Evolutionary conservation across 2,888 invertebrate genomes (phyloP), one percentile per base, ranked within the genome.

Genomic region (Junonia oenone): DNA sequence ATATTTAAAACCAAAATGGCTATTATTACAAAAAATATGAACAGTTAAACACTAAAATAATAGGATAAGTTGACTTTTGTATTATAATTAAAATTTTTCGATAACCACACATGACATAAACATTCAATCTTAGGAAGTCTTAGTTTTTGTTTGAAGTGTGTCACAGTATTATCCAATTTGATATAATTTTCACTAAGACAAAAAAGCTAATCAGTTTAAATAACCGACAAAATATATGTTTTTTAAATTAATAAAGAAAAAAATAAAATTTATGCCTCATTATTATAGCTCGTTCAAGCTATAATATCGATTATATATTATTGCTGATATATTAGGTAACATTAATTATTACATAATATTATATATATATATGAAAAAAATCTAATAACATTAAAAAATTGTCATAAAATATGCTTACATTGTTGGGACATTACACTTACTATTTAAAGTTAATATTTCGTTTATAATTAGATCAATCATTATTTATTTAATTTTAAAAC

Each of bases 321-420:
- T 43, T 43, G 43, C 43, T 22, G 43, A 43, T 26, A 43, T 26
- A 43, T 6, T 26, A 43, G 43, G 43, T 43, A 43, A 43, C 43
- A 13, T 26, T 43, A 43, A 13, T 26, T 13, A 26, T 26, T 26
- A 43, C 26, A 14, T 43, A 43, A 22, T 43, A 22, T 43, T 26
- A 15, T 33, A n/a, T 19, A 19, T 11, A 19, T 40, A 40, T 40
- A 40, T 40, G 17, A 40, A 17, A 19, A 22, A 43, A 26, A 22
- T 26, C n/a, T 40, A 13, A 43, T 13, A 26, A 26, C 13, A 43
- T 26, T 43, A 43, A 26, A 29, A 5, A 33, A n/a, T 11, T 33
- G n/a, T n/a, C 3, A n/a, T n/a, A n/a, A n/a, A n/a, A 33, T 33
- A n/a, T 3, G 11, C 26, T 13, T 43, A 13, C 8, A 3, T 17